A percentile compares a stretch with the other conserved stretches of the same genome.
Conservation (phyloP, 92 coral and sea anemone species). For the Pocillopora meandrina region DNA sequence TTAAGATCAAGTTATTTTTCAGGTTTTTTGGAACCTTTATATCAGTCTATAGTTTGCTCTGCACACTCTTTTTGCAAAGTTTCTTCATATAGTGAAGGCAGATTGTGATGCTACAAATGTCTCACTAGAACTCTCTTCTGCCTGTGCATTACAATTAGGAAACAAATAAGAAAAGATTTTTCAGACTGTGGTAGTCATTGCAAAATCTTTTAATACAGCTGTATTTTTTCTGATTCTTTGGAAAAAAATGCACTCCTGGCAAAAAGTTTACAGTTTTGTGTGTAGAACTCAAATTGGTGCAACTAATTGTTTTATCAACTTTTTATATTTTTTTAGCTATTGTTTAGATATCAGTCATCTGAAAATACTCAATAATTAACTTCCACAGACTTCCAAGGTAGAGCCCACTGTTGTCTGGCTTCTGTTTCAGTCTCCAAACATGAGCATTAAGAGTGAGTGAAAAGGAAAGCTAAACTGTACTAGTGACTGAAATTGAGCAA, state of each 20-base stretch:
- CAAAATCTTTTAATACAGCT: too few species aligned
- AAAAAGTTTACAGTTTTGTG: neutral
- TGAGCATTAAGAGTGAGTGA: conserved; percentile 29
- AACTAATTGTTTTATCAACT: neutral
- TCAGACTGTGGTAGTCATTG: too few species aligned
- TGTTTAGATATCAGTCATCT: neutral
- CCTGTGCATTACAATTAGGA: too few species aligned
- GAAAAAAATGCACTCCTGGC: neutral
- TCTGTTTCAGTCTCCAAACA: conserved; percentile 82
- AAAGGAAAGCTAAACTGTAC: neutral
- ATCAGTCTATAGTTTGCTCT: too few species aligned
- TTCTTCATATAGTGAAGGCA: too few species aligned
- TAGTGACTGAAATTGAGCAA: neutral
- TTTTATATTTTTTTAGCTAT: neutral
- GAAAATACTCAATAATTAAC: neutral
- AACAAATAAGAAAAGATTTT: too few species aligned
- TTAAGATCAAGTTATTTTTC: too few species aligned
- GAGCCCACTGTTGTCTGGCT: conserved; percentile 82
- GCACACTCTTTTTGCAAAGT: too few species aligned
- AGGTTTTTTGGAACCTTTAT: too few species aligned
- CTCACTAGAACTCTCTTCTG: too few species aligned
- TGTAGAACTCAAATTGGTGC: neutral
- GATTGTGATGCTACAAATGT: too few species aligned
- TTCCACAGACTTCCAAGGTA: conserved; percentile 37
- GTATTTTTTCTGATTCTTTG: too few species aligned